Conservation (phyloP, 2,888 invertebrate species). For the Agrotis puta region DNA sequence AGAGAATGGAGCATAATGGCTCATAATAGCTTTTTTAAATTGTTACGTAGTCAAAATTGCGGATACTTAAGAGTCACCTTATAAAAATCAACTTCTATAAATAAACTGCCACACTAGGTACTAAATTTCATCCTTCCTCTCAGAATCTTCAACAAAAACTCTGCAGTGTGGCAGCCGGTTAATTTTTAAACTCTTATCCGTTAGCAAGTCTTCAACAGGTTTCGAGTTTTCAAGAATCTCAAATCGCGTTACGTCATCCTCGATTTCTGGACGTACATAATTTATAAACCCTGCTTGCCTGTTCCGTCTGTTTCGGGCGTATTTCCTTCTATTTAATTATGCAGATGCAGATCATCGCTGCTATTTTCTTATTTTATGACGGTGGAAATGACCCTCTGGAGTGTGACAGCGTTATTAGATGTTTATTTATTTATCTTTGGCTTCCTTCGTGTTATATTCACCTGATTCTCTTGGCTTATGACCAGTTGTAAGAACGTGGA, state of each 20-base stretch:
- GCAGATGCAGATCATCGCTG: conserved; percentile 78
- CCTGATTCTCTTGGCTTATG: neutral
- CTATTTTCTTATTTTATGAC: conserved; percentile 77
- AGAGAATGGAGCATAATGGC: neutral
- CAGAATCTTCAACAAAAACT: neutral
- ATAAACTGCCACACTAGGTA: neutral
- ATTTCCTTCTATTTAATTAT: conserved; percentile 79
- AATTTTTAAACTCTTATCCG: conserved; percentile 63
- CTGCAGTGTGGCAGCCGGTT: neutral
- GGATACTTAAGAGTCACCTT: too few species aligned
- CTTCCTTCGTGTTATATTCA: conserved; percentile 27
- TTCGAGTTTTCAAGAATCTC: conserved; percentile 75
- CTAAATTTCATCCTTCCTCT: neutral
- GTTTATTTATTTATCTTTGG: conserved; percentile 56
- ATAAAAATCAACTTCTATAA: too few species aligned
- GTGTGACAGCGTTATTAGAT: conserved; percentile 66
- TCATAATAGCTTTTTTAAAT: too few species aligned
- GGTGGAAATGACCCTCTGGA: conserved; percentile 63
- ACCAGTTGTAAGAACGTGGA: too few species aligned
- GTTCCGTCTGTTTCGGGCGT: conserved; percentile 42
- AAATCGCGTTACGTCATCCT: conserved; percentile 74
- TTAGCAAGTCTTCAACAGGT: conserved; percentile 81
- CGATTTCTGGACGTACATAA: conserved; percentile 83
- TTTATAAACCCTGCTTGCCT: conserved; percentile 75
- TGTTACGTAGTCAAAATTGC: too few species aligned